These are phyloP conservation scores for Ariolimax columbianus DNA, from an alignment of 2,888 invertebrate genomes.

Conservation along the genomic window DNA sequence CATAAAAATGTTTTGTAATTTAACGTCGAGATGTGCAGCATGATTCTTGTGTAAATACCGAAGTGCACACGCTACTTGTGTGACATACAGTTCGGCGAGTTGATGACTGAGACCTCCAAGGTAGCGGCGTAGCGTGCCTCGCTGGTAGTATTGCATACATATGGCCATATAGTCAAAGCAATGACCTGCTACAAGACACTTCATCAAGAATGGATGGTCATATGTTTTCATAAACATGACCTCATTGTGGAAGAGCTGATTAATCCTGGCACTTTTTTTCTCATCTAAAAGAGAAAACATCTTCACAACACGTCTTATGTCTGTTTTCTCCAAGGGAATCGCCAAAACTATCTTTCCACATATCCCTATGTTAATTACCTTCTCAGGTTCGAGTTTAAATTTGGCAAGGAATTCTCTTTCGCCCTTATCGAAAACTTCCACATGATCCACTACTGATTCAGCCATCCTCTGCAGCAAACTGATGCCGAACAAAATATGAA, in stretches of 20 bases:
- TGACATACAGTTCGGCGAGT: not conserved
- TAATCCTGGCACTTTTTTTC: not conserved
- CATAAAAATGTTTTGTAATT: slow-evolving; percentile 10
- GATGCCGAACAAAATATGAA: too few species aligned
- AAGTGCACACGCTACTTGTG: slow-evolving; percentile 2
- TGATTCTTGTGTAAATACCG: not conserved
- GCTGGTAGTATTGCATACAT: not conserved
- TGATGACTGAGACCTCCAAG: not conserved
- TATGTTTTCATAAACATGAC: not conserved
- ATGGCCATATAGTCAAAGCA: not conserved
- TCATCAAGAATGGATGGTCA: not conserved
- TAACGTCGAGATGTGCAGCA: not conserved
- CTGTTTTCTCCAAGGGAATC: not conserved
- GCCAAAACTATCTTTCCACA: not conserved
- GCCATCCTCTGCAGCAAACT: too few species aligned
- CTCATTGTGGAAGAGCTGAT: not conserved
- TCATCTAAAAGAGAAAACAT: slow-evolving; percentile 3
- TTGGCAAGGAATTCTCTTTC: not conserved
- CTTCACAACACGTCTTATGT: not conserved
- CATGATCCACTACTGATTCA: not conserved
- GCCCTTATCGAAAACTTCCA: not conserved
- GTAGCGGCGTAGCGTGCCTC: not conserved
- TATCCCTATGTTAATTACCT: not conserved
- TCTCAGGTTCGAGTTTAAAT: not conserved
- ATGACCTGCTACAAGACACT: not conserved